Conservation (phyloP, 2,888 invertebrate species). For the Nezara viridula region DNA sequence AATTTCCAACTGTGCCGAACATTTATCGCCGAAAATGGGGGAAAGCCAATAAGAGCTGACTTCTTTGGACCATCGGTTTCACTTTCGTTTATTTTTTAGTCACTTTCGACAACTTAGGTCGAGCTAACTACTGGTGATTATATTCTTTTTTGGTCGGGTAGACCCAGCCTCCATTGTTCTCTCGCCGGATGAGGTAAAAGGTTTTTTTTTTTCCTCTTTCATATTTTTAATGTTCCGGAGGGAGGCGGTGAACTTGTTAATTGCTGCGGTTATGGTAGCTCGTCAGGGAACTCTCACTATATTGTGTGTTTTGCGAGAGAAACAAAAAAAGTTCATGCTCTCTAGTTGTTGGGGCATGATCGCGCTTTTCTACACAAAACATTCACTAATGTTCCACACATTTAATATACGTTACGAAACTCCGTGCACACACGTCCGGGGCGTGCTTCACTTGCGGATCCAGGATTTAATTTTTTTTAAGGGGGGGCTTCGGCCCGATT, state of each 20-base stretch:
- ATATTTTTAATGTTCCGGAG: not conserved
- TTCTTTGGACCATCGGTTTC: not conserved
- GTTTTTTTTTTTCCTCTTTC: not conserved
- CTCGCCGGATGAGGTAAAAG: not conserved
- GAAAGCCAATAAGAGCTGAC: not conserved
- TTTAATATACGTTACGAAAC: no score
- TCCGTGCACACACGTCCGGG: no score
- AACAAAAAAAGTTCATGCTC: not conserved
- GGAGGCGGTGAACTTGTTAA: not conserved
- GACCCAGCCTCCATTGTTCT: not conserved
- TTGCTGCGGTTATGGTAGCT: not conserved
- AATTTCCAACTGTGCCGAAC: constrained; percentile 8
- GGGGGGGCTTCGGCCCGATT: no score
- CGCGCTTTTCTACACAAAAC: not conserved
- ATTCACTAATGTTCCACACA: not conserved
- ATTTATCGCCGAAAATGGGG: constrained; percentile 22
- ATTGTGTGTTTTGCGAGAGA: not conserved
- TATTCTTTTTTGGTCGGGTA: not conserved
- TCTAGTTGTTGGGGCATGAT: not conserved
- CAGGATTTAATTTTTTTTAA: no score
- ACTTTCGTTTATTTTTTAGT: constrained; percentile 6
- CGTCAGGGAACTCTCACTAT: not conserved
- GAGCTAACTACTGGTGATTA: not conserved
- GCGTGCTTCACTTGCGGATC: no score
- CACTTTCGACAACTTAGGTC: not conserved